Percentiles rank a stretch among this genome's conserved stretches.
Conservation (phyloP, 2,888 invertebrate species). For the Epirrita christyi region DNA sequence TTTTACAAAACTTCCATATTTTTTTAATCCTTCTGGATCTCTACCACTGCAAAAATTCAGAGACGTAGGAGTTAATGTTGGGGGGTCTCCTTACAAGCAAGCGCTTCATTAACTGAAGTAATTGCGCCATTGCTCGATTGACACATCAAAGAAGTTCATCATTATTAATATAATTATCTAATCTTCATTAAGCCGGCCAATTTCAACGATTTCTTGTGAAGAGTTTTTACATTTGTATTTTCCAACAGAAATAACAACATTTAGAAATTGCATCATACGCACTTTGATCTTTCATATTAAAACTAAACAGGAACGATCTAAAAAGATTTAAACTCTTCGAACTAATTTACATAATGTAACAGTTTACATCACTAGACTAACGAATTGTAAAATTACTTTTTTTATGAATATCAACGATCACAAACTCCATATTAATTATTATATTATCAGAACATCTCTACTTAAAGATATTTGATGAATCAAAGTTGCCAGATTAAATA, state of each 20-base stretch:
- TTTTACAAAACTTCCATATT: too few relatives aligned
- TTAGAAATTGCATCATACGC: conserved; percentile 12
- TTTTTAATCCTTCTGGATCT: too few relatives aligned
- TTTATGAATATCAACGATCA: conserved; percentile 21
- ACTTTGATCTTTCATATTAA: conserved; percentile 39
- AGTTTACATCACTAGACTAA: conserved; percentile 47
- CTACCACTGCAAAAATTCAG: too few relatives aligned
- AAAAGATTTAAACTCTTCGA: conserved; percentile 49
- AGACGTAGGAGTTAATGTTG: too few relatives aligned
- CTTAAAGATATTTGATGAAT: background rate
- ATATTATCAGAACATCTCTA: conserved; percentile 1
- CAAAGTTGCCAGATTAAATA: conserved; percentile 15
- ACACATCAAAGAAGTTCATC: too few relatives aligned
- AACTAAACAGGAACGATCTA: conserved; percentile 68
- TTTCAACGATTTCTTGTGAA: conserved; percentile 12
- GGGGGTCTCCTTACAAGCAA: too few relatives aligned
- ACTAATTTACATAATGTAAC: conserved; percentile 57
- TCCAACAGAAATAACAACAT: conserved; percentile 12
- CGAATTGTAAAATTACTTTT: conserved; percentile 25
- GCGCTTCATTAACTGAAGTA: too few relatives aligned
- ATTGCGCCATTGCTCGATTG: too few relatives aligned
- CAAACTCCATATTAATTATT: conserved; percentile 3
- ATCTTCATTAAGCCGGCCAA: too few relatives aligned
- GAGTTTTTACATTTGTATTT: conserved; percentile 2
- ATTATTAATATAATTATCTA: too few relatives aligned